Base-by-base conservation (phyloP, 2,888 invertebrate species). In the Petrolisthes manimaculis region DNA sequence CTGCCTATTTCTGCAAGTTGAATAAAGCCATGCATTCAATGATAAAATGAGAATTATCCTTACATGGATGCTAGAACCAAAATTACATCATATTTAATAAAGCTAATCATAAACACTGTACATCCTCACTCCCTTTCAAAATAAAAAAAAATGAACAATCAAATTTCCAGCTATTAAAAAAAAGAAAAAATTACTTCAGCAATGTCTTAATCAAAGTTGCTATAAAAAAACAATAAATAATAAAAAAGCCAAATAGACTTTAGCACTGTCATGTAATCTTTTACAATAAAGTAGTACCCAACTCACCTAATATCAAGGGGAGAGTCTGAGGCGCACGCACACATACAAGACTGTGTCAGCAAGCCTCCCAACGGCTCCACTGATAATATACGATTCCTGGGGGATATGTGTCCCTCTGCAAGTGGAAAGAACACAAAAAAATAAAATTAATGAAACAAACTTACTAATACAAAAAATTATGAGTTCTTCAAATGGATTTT, bases 371-470 rank as follows among this genome's bases (percentile, higher is more conserved):
- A 95, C 94, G 95, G 95, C 95, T 95, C 95, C 94, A 95, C 95
- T 93, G 93, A 94, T 94, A 94, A 94, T 92, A 93, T 95, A 94
- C 95, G 95, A 94, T 95, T 96, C 96, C 96, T 96, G 96, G 96
- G 96, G 96, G 96, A 96, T 96, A 96, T 96, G 96, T 96, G 96
- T 97, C 95, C 96, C 96, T 97, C 97, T 97, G 95, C 0, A 95
- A 95, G 92, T 93, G 91, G 90, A 92, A 91, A 90, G 86, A 86
- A 90, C 90, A 71, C 78, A 88, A 82, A 53, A 9, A 81, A 54
- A 6, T 54, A 54, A 69, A 69, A 14, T n/a, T 69, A 81, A 53
- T 69, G 51, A 51, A 53, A 80, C 4, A 9, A 51, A 14, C 24
- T 0, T 77, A 54, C 1, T n/a, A 53, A 24, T 21, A 74, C 84